Percentiles rank a stretch among this genome's conserved stretches.
Evolutionary conservation across 2,113 vertebrate genomes (phyloP).

Genomic region (Ochotona princeps): DNA sequence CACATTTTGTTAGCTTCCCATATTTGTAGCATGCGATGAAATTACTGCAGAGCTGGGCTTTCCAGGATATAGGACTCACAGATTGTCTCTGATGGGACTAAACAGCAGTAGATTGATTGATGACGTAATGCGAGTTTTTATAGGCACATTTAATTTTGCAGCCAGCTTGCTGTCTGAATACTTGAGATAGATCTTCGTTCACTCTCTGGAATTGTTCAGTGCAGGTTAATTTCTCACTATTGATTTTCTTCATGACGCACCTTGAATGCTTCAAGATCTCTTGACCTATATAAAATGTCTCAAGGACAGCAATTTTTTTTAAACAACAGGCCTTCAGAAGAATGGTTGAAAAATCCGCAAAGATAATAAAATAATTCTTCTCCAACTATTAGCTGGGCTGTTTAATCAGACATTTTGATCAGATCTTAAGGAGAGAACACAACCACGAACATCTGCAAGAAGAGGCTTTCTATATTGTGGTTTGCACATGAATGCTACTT

Average conservation of each 20-base stretch:
- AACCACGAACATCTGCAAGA: slow-evolving; percentile 62
- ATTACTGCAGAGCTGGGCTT: neutral
- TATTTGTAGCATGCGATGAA: neutral
- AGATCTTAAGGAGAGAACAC: slow-evolving; percentile 58
- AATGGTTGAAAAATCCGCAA: slow-evolving; percentile 60
- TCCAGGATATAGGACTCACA: neutral
- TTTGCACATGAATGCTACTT: slow-evolving; percentile 62
- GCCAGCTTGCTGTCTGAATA: slow-evolving; percentile 47
- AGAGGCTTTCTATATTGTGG: slow-evolving; percentile 35
- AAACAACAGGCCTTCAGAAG: slow-evolving; percentile 60
- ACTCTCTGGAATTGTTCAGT: slow-evolving; percentile 55
- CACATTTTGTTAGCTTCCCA: neutral
- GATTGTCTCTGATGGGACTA: neutral
- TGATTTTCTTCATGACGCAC: slow-evolving; percentile 65
- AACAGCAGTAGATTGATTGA: slow-evolving; percentile 67
- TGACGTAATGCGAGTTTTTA: slow-evolving; percentile 65
- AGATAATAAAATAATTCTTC: slow-evolving; percentile 62
- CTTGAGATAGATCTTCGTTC: slow-evolving; percentile 68
- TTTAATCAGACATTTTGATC: slow-evolving; percentile 70
- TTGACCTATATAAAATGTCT: slow-evolving; percentile 25
- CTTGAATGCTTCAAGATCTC: slow-evolving; percentile 50
- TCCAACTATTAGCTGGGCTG: slow-evolving; percentile 16
- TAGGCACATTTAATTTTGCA: slow-evolving; percentile 55
- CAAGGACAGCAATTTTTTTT: slow-evolving; percentile 29
- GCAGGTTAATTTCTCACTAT: slow-evolving; percentile 68